These are phyloP conservation scores for Albula glossodonta DNA, from an alignment of 2,113 vertebrate species.

Conservation along the genomic window DNA sequence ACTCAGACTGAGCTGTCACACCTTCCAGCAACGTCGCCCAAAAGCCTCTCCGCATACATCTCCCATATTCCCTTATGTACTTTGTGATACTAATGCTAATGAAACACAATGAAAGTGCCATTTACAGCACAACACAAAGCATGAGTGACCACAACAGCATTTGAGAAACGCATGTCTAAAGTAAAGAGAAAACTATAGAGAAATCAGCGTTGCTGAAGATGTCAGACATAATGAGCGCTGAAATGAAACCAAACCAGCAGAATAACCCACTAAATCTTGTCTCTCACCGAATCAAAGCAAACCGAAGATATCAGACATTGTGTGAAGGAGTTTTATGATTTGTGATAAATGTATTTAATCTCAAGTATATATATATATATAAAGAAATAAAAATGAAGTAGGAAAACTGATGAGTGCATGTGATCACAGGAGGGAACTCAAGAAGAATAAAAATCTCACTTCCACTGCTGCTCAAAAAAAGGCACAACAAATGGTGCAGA, in stretches of 20 bases:
- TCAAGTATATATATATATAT: background rate
- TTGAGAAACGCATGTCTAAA: background rate
- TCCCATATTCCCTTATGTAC: background rate
- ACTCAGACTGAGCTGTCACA: background rate
- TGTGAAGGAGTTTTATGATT: background rate
- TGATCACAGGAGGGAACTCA: background rate
- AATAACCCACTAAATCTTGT: background rate
- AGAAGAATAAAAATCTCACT: constrained; percentile 10
- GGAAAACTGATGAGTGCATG: background rate
- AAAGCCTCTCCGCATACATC: background rate
- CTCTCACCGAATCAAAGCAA: background rate
- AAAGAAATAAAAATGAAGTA: background rate
- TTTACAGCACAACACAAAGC: background rate
- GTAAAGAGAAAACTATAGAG: background rate
- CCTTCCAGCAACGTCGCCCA: background rate
- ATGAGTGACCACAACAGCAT: background rate
- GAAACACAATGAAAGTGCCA: background rate
- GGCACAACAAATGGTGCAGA: constrained; percentile 64
- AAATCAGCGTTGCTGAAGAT: background rate
- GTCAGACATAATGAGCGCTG: no score
- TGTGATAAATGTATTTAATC: background rate
- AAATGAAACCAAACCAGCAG: background rate
- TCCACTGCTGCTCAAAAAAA: constrained; percentile 37
- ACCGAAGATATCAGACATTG: background rate
- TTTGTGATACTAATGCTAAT: background rate